These are phyloP conservation scores for Trinectes maculatus DNA, from an alignment of 2,113 vertebrate species.

Conservation along the genomic window DNA sequence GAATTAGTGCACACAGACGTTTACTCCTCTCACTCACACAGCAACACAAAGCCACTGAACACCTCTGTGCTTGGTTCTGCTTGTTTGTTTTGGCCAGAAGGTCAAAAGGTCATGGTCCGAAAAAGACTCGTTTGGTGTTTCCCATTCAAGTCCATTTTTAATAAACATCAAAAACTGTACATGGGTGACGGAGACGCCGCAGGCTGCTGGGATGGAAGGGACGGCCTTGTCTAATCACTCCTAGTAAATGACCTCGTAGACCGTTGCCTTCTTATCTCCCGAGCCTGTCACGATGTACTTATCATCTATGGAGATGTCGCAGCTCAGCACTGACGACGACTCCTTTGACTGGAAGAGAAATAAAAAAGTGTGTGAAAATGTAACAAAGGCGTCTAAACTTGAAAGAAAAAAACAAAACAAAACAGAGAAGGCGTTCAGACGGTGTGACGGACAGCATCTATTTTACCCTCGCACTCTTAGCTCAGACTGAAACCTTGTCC, in stretches of 20 bases:
- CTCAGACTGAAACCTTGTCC: too few species aligned
- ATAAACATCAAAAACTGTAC: constrained; percentile 52
- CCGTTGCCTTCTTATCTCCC: constrained; percentile 97
- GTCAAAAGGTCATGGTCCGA: constrained; percentile 39
- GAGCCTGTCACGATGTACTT: constrained; percentile 98
- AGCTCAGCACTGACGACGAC: constrained; percentile 95
- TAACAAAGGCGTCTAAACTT: neutral
- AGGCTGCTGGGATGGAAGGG: neutral
- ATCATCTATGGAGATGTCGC: constrained; percentile 96
- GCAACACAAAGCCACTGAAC: constrained; percentile 27
- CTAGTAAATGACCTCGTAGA: constrained; percentile 98
- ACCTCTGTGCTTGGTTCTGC: constrained; percentile 63
- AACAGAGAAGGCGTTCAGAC: too few species aligned
- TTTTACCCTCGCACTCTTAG: too few species aligned
- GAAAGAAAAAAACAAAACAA: neutral
- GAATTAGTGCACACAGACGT: constrained; percentile 38
- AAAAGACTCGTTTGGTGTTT: constrained; percentile 37
- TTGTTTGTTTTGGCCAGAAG: constrained; percentile 30
- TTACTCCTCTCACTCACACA: constrained; percentile 43
- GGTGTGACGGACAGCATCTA: too few species aligned
- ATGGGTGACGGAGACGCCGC: constrained; percentile 19
- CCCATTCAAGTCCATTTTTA: constrained; percentile 46
- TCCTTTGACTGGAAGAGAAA: constrained; percentile 90
- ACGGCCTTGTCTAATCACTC: constrained; percentile 3
- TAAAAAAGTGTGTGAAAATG: constrained; percentile 11